Base-by-base conservation (phyloP, 2,888 invertebrate genomes). In the Netelia inedita region DNA sequence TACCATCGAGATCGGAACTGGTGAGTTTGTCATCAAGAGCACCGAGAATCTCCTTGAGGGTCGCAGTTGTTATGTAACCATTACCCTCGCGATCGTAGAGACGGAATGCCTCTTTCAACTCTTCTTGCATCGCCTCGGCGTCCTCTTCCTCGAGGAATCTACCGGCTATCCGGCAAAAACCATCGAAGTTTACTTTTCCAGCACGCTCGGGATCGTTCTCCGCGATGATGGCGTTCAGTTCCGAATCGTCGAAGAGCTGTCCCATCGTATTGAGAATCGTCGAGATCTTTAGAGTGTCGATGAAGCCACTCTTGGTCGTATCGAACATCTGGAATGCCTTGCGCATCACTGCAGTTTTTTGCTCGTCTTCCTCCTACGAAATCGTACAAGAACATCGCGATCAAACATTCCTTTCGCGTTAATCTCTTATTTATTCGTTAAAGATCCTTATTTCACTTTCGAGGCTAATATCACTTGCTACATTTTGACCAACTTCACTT, bases 241-340 rank as follows among this genome's bases (percentile, higher is more conserved):
- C 98, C 68, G 96, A 96, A 92, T 98, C 98, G 93, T 98, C 98
- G 93, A 98, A 98, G 86, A 98, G 96, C 93, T 98, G 98, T 57
- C 98, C 98, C 97, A 98, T 98, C 80, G 98, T 98, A 94, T 98
- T 98, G 87, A 98, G 94, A 91, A 98, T 98, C 89, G 98, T 98
- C 87, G 98, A 97, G 93, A 98, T 97, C 94, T 98, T 98, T 76
- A 97, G 94, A 55, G 98, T 98, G 89, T 98, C 98, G 88, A 98
- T 98, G 94, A 97, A 97, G 68, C 98, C 98, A 85, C 96, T 96
- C 94, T 98, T 98, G 89, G 97, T 97, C 88, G 98, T 98, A 94
- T 98, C 98, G 93, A 98, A 98, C 98, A 98, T 98, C 94, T 98
- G 98, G 95, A 98, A 98, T 90, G 98, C 98, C 94, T 98, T 98